phyloP scores from a whole-genome alignment of 2,797 vertebrate species.

The Notolabrus celidotus region DNA sequence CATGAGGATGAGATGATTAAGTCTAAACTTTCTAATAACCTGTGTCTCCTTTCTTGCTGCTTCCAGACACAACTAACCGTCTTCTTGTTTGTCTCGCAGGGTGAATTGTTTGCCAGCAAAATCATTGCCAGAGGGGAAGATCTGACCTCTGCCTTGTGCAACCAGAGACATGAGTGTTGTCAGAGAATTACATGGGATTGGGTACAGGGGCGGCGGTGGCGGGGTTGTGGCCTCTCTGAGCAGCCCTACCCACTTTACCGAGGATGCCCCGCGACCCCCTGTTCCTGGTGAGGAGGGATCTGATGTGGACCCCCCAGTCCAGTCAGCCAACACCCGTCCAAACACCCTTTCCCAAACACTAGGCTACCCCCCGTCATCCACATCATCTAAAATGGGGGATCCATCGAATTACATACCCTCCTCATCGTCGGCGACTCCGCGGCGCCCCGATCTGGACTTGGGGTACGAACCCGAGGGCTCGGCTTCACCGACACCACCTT shows the following conservation, averaged over 20 bases:
- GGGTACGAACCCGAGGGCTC: slow-evolving; percentile 97
- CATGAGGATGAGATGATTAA: slow-evolving; percentile 7
- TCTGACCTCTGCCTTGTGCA: slow-evolving; percentile 79
- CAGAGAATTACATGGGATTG: slow-evolving; percentile 82
- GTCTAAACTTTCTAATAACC: background rate
- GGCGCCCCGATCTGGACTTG: slow-evolving; percentile 92
- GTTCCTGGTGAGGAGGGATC: slow-evolving; percentile 97
- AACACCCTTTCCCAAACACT: slow-evolving; percentile 71
- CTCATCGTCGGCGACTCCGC: slow-evolving; percentile 89
- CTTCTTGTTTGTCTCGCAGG: slow-evolving; percentile 64
- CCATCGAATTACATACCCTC: slow-evolving; percentile 71
- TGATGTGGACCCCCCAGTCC: slow-evolving; percentile 80
- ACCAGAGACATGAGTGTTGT: slow-evolving; percentile 84
- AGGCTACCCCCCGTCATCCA: slow-evolving; percentile 60
- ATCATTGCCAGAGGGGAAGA: slow-evolving; percentile 68
- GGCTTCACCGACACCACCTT: slow-evolving; percentile 92
- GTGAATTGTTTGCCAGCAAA: slow-evolving; percentile 78
- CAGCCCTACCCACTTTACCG: slow-evolving; percentile 89
- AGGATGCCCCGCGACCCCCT: slow-evolving; percentile 94
- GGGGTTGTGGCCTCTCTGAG: slow-evolving; percentile 73
- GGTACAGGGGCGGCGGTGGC: slow-evolving; percentile 75
- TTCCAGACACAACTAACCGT: slow-evolving; percentile 25
- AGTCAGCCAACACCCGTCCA: slow-evolving; percentile 69
- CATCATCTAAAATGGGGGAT: slow-evolving; percentile 78
- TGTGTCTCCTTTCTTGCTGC: slow-evolving; percentile 13